Evolutionary conservation across 2,797 vertebrate species (phyloP), one percentile per base, ranked within the genome.

Genomic region (Muscicapa striata): DNA sequence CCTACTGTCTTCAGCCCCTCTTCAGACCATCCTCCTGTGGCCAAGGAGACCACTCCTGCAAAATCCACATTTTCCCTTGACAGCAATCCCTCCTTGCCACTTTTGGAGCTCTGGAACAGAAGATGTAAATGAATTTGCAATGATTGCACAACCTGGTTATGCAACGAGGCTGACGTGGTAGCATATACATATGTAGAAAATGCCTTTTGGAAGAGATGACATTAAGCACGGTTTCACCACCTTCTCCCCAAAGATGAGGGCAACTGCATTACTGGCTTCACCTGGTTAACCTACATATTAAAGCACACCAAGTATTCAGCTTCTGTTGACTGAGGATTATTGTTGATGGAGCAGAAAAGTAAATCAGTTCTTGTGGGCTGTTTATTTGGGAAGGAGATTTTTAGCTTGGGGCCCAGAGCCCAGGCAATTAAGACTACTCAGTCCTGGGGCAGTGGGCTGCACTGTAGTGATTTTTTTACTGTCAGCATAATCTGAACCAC

Each of bases 91-190:
- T 91, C 32, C 55, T 95, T 94, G 62, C 41, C 27, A 9, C 11
- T 90, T 74, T 27, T 81, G 88, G 59, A 89, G 63, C 52, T 34
- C 52, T 86, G 87, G 74, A 93, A 58, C 48, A 74, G 82, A 63
- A 92, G 89, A 91, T 84, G 89, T 72, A 96, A 94, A 94, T 94
- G 91, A 82, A 64, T 88, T 78, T 96, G 85, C 74, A 88, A 2
- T 34, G 84, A 80, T 97, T 96, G 87, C 94, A 91, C 95, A 97
- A 97, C 64, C 36, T 0, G 2, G 67, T 97, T 97, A 86, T 90
- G 94, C 91, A 96, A 96, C 0, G 1, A 73, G 83, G 83, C 87
- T 95, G 93, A 86, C 15, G 52, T 77, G 85, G 87, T 90, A 70
- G 93, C 1, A 0, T 77, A 49, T 94, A 43, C 83, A 70, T 81